phyloP scores from a whole-genome alignment of 2,113 vertebrate species.

The Vombatus ursinus region DNA sequence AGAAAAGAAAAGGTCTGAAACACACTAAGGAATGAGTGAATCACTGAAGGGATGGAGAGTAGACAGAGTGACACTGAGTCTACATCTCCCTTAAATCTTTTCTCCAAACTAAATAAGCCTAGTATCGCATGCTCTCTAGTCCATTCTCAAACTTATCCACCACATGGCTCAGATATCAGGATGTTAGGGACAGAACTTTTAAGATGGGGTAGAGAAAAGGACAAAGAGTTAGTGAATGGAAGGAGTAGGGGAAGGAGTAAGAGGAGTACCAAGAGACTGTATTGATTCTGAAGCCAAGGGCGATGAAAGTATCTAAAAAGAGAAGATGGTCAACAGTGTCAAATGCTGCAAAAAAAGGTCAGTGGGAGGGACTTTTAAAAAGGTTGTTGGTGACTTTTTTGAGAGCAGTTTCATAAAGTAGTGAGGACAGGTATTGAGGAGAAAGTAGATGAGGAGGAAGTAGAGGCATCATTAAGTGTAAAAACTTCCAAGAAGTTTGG shows the following conservation, averaged over 20 bases:
- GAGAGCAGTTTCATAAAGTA: background rate
- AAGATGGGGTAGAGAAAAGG: background rate
- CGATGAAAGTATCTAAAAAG: background rate
- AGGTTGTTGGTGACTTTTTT: background rate
- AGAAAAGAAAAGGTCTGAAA: background rate
- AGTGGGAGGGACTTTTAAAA: background rate
- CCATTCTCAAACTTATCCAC: background rate
- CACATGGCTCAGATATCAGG: background rate
- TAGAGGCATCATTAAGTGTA: background rate
- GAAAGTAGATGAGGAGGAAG: background rate
- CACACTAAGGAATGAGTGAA: background rate
- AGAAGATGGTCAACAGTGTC: background rate
- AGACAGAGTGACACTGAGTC: background rate
- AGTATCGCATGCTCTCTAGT: background rate
- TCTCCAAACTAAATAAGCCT: background rate
- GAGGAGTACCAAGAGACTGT: background rate
- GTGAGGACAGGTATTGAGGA: background rate
- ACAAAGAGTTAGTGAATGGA: background rate
- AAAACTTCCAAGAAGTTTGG: background rate
- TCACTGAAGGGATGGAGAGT: background rate
- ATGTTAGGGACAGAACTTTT: background rate
- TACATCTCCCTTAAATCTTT: background rate
- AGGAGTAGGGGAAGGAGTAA: background rate
- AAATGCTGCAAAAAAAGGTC: background rate
- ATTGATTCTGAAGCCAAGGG: background rate